These are phyloP conservation scores for Aradophagus sp. DNA, from an alignment of 1,140 invertebrate genomes.

Conservation along the genomic window DNA sequence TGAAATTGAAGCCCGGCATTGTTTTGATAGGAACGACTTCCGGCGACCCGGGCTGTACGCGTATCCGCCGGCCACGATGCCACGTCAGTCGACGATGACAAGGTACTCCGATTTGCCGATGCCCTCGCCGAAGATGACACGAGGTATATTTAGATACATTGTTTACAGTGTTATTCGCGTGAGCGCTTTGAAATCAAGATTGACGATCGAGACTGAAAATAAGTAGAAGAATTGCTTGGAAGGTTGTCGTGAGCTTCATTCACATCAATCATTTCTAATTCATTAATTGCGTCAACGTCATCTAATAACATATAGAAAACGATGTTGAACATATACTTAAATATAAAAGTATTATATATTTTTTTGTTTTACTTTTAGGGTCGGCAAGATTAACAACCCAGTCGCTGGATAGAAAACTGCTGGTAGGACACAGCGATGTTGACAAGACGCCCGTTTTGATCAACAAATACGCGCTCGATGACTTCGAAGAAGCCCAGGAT, in stretches of 20 bases:
- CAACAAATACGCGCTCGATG: constrained; percentile 82
- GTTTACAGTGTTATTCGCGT: constrained; percentile 3
- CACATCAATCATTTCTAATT: too few species aligned
- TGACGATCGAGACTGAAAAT: too few species aligned
- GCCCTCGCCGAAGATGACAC: constrained; percentile 49
- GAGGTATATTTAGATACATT: constrained; percentile 56
- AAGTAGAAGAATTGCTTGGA: too few species aligned
- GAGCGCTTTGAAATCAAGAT: constrained; percentile 12
- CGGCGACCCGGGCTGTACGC: constrained; percentile 19
- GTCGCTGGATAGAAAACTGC: constrained; percentile 72
- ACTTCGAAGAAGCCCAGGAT: constrained; percentile 69
- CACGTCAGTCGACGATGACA: constrained; percentile 66
- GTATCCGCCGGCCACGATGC: constrained; percentile 33
- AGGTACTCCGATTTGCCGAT: constrained; percentile 66
- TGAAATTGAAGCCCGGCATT: neutral
- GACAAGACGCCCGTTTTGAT: constrained; percentile 80
- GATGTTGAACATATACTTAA: too few species aligned
- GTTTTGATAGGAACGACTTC: constrained; percentile 20
- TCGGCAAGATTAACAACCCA: constrained; percentile 62
- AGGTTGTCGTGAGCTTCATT: too few species aligned
- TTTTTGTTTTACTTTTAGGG: constrained; percentile 22
- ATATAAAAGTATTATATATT: too few species aligned
- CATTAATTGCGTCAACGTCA: too few species aligned
- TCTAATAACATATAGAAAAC: too few species aligned
- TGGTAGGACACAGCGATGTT: constrained; percentile 62